A percentile compares a stretch with the other conserved stretches of the same genome.
phyloP scores from a whole-genome alignment of 2,888 invertebrate genomes.

The Lomographa bimaculata region DNA sequence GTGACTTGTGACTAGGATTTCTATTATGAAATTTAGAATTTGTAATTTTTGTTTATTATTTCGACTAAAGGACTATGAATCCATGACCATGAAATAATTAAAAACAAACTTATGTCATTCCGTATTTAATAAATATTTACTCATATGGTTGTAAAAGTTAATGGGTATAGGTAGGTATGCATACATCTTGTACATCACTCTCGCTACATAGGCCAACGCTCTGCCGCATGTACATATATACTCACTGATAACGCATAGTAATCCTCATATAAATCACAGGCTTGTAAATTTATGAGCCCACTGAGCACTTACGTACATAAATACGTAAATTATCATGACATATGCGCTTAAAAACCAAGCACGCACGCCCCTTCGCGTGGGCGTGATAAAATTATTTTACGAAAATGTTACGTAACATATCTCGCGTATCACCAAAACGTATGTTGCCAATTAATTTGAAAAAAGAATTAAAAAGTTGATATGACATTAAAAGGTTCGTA shows the following conservation, averaged over 20 bases:
- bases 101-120: too few species aligned
- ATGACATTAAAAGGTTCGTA: slow-evolving; percentile 46
- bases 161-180: too few species aligned
- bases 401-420: slow-evolving; percentile 17
- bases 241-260: slow-evolving; percentile 64
- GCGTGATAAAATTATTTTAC: slow-evolving; percentile 28
- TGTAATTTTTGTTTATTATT: too few species aligned
- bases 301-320: slow-evolving; percentile 59
- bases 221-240: slow-evolving; percentile 39
- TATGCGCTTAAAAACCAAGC: slow-evolving; percentile 51
- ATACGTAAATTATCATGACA: slow-evolving; percentile 67
- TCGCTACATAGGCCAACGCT: slow-evolving; percentile 31
- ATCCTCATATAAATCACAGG: slow-evolving; percentile 74
- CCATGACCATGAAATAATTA: too few species aligned
- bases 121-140: too few species aligned
- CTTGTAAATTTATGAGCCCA: slow-evolving; percentile 72
- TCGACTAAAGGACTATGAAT: too few species aligned
- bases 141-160: too few species aligned
- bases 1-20: too few species aligned
- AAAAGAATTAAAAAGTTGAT: slow-evolving; percentile 15
- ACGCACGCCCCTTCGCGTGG: slow-evolving; percentile 29
- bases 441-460: slow-evolving; percentile 30
- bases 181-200: too few species aligned
- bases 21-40: too few species aligned
- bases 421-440: background rate